Conservation (phyloP, 2,888 invertebrate species). For the Hydrotaea cyrtoneurina region DNA sequence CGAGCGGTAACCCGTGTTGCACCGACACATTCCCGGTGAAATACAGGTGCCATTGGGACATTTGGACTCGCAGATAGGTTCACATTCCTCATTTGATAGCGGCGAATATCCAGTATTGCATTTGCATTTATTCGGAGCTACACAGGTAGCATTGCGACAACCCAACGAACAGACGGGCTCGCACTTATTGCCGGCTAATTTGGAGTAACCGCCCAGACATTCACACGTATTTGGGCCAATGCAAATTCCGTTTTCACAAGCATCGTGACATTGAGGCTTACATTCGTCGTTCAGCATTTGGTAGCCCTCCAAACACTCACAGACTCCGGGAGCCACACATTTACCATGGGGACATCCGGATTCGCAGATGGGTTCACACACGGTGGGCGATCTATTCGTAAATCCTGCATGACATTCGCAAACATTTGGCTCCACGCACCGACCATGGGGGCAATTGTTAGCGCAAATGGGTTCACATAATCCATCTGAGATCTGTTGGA, state of each 20-base stretch:
- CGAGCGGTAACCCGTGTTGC: constrained; percentile 83
- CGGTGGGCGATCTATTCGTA: background rate
- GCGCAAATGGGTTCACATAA: constrained; percentile 77
- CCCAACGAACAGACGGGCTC: constrained; percentile 62
- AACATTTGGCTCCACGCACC: constrained; percentile 69
- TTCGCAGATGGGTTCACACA: constrained; percentile 69
- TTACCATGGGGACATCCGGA: constrained; percentile 74
- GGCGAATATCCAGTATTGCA: constrained; percentile 80
- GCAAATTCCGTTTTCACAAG: constrained; percentile 76
- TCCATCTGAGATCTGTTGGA: constrained; percentile 69
- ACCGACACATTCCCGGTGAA: constrained; percentile 86
- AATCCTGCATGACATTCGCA: constrained; percentile 43
- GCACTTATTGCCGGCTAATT: constrained; percentile 60
- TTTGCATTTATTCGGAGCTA: constrained; percentile 63
- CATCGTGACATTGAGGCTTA: constrained; percentile 70
- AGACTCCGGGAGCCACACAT: constrained; percentile 74
- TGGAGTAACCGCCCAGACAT: constrained; percentile 68
- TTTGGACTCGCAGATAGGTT: constrained; percentile 78
- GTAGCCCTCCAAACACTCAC: constrained; percentile 85
- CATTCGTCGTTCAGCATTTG: constrained; percentile 60
- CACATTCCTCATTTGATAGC: background rate
- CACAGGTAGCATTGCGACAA: constrained; percentile 74
- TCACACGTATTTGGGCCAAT: constrained; percentile 73
- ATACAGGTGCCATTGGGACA: constrained; percentile 86
- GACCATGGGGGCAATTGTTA: constrained; percentile 73